A percentile compares a stretch with the other conserved stretches of the same genome.
Evolutionary conservation across 1,140 invertebrate species (phyloP).

Genomic region (Pectinophora gossypiella): DNA sequence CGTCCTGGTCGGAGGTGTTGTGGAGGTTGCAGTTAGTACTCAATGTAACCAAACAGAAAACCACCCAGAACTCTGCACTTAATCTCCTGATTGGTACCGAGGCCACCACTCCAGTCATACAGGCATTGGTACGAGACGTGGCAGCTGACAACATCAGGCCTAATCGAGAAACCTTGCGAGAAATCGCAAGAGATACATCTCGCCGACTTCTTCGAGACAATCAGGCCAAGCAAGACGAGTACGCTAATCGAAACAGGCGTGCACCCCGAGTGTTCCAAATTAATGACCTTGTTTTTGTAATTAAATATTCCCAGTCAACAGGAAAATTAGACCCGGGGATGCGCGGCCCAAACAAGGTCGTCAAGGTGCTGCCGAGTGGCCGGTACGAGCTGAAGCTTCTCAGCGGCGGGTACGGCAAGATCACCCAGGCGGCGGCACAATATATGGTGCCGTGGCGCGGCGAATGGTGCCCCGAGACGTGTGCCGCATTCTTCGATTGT

Average conservation of each 20-base stretch:
- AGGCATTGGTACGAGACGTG: conserved; percentile 2
- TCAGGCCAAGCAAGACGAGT: conserved; percentile 3
- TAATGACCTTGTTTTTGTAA: conserved; percentile 14
- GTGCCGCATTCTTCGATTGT: conserved; percentile 6
- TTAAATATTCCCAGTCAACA: conserved; percentile 11
- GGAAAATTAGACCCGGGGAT: conserved; percentile 15
- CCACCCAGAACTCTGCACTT: neutral
- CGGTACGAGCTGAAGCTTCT: conserved; percentile 17
- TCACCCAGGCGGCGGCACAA: conserved; percentile 17
- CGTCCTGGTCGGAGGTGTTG: conserved; percentile 9
- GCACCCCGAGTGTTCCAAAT: conserved; percentile 10
- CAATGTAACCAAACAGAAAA: conserved; percentile 10
- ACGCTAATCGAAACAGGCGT: conserved; percentile 8
- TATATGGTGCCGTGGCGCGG: conserved; percentile 19
- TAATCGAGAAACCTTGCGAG: conserved; percentile 2
- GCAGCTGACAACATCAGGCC: neutral
- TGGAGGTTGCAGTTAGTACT: conserved; percentile 11
- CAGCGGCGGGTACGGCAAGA: conserved; percentile 9
- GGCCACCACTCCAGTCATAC: conserved; percentile 2
- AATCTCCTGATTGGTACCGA: conserved; percentile 5
- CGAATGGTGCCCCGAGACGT: conserved; percentile 15
- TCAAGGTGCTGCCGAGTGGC: conserved; percentile 5
- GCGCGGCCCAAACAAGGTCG: conserved; percentile 14
- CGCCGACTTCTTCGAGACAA: neutral
- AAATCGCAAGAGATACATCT: neutral